Base-by-base conservation (phyloP, 2,888 invertebrate genomes). In the Argynnis bischoffii region DNA sequence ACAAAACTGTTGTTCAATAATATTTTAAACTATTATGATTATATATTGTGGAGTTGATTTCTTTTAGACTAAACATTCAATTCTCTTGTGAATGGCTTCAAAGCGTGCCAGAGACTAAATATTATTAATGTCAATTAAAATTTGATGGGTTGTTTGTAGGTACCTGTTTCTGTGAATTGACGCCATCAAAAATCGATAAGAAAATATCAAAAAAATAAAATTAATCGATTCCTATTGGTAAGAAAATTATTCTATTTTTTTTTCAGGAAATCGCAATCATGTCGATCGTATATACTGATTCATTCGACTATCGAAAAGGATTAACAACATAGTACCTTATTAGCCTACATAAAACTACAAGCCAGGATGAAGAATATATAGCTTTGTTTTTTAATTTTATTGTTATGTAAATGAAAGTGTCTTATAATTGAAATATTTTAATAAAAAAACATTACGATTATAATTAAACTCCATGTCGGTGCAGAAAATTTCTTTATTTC, bases 231-330 rank as follows among this genome's bases (percentile, higher is more conserved):
- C 4, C 26, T 26, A 26, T 26, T 26, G 26, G 26, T 26, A 4
- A 26, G 26, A 26, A 26, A 16, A 11, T 21, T 13, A 55, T 21
- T 21, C 15, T 3, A 56, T 63, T 67, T 72, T 67, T 63, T 47
- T 81, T 78, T 41, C 83, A 89, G 88, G 88, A 89, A 81, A 75
- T 86, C 59, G 76, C 88, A 48, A 75, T 89, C 21, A 87, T 84
- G 87, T 87, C 89, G 13, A 86, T 82, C 70, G 67, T 88, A 11
- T 89, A 89, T 75, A 88, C 86, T 2, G 77, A 88, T 69, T 88
- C 88, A 0, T 87, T 88, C 65, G 81, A 86, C 71, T 77, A 73
- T 55, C 74, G 77, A 63, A 75, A 77, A 72, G 64, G 56, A 53
- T 46, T 54, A 16, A n/a, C 55, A n/a, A 13, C 47, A 48, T 51